Evolutionary conservation across 2,888 invertebrate genomes (phyloP).

Genomic region (Lampropteryx suffumata): DNA sequence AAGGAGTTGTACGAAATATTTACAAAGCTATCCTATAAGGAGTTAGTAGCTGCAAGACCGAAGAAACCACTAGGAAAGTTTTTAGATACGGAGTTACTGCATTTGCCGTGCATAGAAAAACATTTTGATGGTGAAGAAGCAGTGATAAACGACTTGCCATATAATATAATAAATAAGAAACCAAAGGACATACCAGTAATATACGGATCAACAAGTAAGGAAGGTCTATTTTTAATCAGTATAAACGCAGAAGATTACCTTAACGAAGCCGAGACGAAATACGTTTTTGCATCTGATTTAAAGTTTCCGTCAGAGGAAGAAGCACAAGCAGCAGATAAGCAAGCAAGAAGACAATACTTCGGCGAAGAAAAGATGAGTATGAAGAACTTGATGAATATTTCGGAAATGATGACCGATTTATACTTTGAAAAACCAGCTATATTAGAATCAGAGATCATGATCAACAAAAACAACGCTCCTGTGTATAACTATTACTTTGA

Average conservation of each 20-base stretch:
- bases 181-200: constrained; percentile 55
- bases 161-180: constrained; percentile 55
- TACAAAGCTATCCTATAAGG: constrained; percentile 48
- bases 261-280: constrained; percentile 50
- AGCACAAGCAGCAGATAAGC: constrained; percentile 47
- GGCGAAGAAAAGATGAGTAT: constrained; percentile 66
- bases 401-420: constrained; percentile 63
- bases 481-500: constrained; percentile 68
- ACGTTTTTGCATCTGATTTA: constrained; percentile 69
- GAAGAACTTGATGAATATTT: constrained; percentile 56
- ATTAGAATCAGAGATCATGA: constrained; percentile 54
- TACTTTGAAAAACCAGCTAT: constrained; percentile 69
- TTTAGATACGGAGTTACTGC: constrained; percentile 64
- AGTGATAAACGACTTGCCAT: constrained; percentile 63
- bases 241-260: constrained; percentile 45
- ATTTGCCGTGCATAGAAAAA: constrained; percentile 69
- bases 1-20: constrained; percentile 63
- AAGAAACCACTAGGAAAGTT: constrained; percentile 59
- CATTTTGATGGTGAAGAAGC: constrained; percentile 57
- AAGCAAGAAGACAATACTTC: constrained; percentile 69
- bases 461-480: constrained; percentile 41
- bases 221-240: constrained; percentile 54
- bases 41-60: constrained; percentile 50
- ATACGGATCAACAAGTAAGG: constrained; percentile 62
- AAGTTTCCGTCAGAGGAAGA: constrained; percentile 55